These are phyloP conservation scores for Fregata magnificens DNA, from an alignment of 2,113 vertebrate species.

Conservation along the genomic window DNA sequence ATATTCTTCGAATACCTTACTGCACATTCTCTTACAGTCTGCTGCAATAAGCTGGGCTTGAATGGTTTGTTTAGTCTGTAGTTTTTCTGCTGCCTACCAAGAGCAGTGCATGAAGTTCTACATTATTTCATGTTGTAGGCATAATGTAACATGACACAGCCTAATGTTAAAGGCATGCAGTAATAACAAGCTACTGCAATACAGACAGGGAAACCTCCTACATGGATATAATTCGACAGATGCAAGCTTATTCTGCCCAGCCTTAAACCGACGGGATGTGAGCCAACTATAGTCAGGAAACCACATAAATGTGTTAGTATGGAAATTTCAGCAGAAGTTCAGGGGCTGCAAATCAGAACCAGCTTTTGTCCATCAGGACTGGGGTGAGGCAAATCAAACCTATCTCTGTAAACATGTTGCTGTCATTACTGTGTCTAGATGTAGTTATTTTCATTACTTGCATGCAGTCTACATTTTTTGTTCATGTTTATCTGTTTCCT, in stretches of 20 bases:
- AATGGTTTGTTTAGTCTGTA: not conserved
- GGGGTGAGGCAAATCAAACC: not conserved
- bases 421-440: not conserved
- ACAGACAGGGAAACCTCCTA: not conserved
- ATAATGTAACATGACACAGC: constrained; percentile 28
- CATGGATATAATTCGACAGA: not conserved
- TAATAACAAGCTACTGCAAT: not conserved
- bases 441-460: not conserved
- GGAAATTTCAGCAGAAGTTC: not conserved
- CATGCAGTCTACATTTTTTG: not conserved
- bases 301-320: not conserved
- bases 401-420: not conserved
- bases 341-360: constrained; percentile 1
- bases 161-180: constrained; percentile 6
- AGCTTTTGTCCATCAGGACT: not conserved
- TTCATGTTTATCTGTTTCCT: not conserved
- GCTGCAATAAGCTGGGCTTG: not conserved
- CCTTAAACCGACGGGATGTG: not conserved
- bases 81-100: not conserved
- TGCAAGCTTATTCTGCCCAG: not conserved
- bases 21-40: not conserved
- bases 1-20: constrained; percentile 22
- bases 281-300: not conserved
- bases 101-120: not conserved
- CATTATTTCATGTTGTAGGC: not conserved